These are phyloP conservation scores for Ariolimax columbianus DNA, from an alignment of 2,888 invertebrate species.

Conservation along the genomic window DNA sequence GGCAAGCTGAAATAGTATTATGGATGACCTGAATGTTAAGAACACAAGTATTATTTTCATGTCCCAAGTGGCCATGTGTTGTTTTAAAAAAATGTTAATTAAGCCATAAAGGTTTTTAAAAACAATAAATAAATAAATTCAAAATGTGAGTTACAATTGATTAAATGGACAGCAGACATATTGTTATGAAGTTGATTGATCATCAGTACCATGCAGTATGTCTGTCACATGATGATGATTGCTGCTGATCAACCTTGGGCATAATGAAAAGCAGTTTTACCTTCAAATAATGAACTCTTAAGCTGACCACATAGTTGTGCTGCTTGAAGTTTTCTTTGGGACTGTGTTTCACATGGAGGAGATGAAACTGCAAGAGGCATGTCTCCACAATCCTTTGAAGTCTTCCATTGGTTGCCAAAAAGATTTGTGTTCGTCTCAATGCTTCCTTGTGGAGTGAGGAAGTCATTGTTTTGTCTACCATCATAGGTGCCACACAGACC, in stretches of 20 bases:
- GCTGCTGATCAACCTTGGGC: no score
- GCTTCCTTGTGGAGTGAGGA: slow-evolving; percentile 83
- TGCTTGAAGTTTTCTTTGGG: slow-evolving; percentile 80
- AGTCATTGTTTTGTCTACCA: slow-evolving; percentile 71
- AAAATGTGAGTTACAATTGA: no score
- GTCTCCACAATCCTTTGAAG: slow-evolving; percentile 86
- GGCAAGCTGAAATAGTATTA: slow-evolving; percentile 83
- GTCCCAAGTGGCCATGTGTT: no score
- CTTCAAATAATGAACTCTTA: slow-evolving; percentile 83
- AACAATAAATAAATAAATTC: no score
- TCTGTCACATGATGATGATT: no score
- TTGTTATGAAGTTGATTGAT: no score
- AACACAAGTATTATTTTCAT: no score
- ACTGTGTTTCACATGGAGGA: slow-evolving; percentile 70
- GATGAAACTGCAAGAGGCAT: slow-evolving; percentile 53
- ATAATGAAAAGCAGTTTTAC: slow-evolving; percentile 52
- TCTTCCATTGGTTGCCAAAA: slow-evolving; percentile 94
- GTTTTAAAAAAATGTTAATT: no score
- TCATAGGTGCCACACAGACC: slow-evolving; percentile 74
- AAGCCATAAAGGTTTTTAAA: no score
- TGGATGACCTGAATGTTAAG: background rate
- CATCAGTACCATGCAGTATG: no score
- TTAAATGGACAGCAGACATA: no score
- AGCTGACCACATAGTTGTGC: slow-evolving; percentile 86
- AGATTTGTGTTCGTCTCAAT: slow-evolving; percentile 87